Evolutionary conservation across 2,113 vertebrate genomes (phyloP), one percentile per base, ranked within the genome.

Genomic region (Uropsilus gracilis): DNA sequence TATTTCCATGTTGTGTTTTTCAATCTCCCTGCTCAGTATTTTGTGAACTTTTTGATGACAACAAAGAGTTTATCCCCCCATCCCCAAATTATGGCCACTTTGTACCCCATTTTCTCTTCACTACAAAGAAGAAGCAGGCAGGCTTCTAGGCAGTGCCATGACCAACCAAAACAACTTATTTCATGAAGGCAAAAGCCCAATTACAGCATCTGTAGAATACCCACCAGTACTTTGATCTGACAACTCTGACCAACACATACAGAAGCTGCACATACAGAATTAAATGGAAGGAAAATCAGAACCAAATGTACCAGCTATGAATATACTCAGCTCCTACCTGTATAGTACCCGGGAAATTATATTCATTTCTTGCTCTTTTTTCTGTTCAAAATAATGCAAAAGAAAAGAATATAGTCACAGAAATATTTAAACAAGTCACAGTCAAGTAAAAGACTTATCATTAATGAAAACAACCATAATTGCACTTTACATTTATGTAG

Each of bases 291-390:
- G 61, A 84, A 94, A 95, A 87, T 92, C 91, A 94, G 92, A 95
- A 96, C 90, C 72, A 95, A 96, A 96, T 95, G 80, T 95, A 88
- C 94, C 34, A n/a, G 83, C 94, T 96, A 75, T 68, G 84, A 97
- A 91, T 94, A 96, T 96, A 86, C 80, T 69, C 71, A 75, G 48
- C 50, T 96, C 97, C 68, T 96, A 97, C 96, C 96, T 97, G 96
- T 94, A 96, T 34, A 50, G 20, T 86, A 90, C 63, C 75, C 28
- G 63, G 89, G 80, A 86, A 95, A 89, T 44, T 77, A 87, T 34
- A 94, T 61, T 28, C 91, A 93, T 95, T 89, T 32, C 93, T 95
- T 93, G 89, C 37, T 30, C 89, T 86, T 95, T 57, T 93, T 69
- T 97, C 94, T 95, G 89, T 94, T 94, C 80, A 93, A 95, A 94